Percentiles rank a stretch among this genome's conserved stretches.
Conservation (phyloP, 2,797 vertebrate genomes). For the Taenioides sp. region DNA sequence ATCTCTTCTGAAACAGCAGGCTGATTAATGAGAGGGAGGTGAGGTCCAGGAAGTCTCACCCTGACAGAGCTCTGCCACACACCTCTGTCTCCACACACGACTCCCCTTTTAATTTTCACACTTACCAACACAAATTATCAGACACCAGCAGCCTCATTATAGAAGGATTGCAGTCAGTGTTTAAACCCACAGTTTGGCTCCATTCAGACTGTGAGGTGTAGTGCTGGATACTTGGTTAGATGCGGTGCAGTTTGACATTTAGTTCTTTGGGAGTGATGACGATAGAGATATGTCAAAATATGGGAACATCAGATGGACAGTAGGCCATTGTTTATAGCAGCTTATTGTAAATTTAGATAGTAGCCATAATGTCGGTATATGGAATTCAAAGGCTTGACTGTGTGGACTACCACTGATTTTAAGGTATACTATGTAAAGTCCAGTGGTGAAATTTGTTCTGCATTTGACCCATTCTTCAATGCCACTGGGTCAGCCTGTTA, state of each 20-base stretch:
- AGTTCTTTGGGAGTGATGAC: neutral
- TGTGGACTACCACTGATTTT: too few relatives aligned
- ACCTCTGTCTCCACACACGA: conserved; percentile 39
- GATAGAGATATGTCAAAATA: neutral
- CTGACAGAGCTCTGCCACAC: conserved; percentile 80
- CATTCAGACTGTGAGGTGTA: neutral
- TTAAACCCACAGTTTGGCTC: conserved; percentile 11
- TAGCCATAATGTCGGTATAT: neutral
- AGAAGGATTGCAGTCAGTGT: conserved; percentile 40
- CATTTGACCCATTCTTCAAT: too few relatives aligned
- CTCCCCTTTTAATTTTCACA: conserved; percentile 44
- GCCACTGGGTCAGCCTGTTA: too few relatives aligned
- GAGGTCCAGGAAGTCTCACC: conserved; percentile 93
- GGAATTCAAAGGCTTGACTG: too few relatives aligned
- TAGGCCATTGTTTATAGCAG: neutral
- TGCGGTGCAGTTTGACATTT: neutral
- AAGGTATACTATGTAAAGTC: too few relatives aligned
- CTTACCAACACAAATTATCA: conserved; percentile 47
- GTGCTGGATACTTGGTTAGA: neutral
- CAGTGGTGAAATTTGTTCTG: too few relatives aligned
- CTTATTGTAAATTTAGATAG: neutral
- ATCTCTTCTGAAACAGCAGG: conserved; percentile 86
- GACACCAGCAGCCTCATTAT: conserved; percentile 42
- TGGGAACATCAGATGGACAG: neutral
- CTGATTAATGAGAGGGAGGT: conserved; percentile 94